Conservation (phyloP, 2,113 vertebrate species). For the Plecotus auritus region DNA sequence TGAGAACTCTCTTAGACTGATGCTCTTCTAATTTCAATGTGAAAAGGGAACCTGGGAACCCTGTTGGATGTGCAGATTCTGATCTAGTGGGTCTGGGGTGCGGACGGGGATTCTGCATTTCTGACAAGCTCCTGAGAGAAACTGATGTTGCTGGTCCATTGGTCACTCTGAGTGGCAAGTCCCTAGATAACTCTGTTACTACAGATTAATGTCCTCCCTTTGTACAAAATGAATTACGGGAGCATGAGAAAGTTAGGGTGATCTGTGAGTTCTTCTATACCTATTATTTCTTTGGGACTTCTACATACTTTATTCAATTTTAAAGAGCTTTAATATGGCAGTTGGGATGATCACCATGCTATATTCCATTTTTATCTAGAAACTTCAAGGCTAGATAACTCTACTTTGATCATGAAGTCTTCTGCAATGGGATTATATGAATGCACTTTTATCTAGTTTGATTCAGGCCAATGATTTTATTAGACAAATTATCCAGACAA, state of each 20-base stretch:
- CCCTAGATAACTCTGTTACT: not conserved
- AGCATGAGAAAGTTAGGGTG: constrained; percentile 14
- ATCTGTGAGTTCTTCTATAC: not conserved
- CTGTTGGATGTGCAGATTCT: not conserved
- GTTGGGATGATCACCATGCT: not conserved
- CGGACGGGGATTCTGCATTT: not conserved
- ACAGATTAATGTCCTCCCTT: not conserved
- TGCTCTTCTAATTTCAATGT: not conserved
- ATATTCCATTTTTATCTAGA: not conserved
- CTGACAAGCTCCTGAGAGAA: not conserved
- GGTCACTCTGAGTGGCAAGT: not conserved
- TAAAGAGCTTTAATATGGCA: not conserved
- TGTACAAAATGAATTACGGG: not conserved
- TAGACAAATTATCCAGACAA: not conserved
- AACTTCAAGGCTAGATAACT: not conserved
- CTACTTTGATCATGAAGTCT: not conserved
- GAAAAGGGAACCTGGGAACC: not conserved
- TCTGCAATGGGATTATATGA: not conserved
- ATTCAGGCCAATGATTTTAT: not conserved
- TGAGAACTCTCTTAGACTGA: not conserved
- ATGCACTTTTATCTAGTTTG: not conserved
- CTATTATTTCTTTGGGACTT: not conserved
- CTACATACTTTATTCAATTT: not conserved
- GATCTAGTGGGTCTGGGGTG: not conserved
- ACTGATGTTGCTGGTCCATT: not conserved